Evolutionary conservation across 92 coral and sea anemone species (phyloP), one percentile per base, ranked within the genome.

Genomic region (Scolanthus callimorphus): DNA sequence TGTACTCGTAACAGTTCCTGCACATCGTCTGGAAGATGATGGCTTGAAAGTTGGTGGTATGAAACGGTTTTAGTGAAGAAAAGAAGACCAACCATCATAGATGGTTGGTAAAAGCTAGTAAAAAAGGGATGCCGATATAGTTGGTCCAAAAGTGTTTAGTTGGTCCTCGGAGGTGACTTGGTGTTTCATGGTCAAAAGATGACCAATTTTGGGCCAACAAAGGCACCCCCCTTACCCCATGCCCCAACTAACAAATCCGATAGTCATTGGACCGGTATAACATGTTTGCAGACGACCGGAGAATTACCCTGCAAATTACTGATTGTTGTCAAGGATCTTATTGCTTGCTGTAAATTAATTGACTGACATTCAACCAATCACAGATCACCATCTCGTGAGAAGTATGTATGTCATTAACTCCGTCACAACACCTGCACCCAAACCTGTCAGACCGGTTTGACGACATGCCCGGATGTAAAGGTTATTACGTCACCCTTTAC

Each of bases 381-480:
- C 50, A 49, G 61, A 70, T 72, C 71, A 74, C 63, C 57, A 83
- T 62, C 88, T 71, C 83, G 61, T 71, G 79, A 74, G 64, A 77
- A 82, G 73, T 72, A 82, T 73, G 82, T 67, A 82, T 88, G 89
- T 86, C 95, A 86, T 69, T 59, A 81, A 73, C 83, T 80, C 89
- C 60, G 83, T 88, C 86, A 78, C 59, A 88, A 78, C 96, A 88
- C 96, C 96, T 88, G 96, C 96, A 88, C 90, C 73, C 66, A 78
- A 88, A 88, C 90, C 67, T 62, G 96, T 72, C 79, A 62, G 77
- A 78, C 96, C 86, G 90, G 96, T 83, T 88, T 87, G 80, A 65
- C 79, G 73, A 78, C 77, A 67, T 70, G 59, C 79, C 89, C 89
- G 89, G 89, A 82, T 82, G 89, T 82, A 74, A 62, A 63, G 25